Percentiles rank a stretch among this genome's conserved stretches.
Evolutionary conservation across 2,888 invertebrate genomes (phyloP).

Genomic region (Lasioglossum villosulum): DNA sequence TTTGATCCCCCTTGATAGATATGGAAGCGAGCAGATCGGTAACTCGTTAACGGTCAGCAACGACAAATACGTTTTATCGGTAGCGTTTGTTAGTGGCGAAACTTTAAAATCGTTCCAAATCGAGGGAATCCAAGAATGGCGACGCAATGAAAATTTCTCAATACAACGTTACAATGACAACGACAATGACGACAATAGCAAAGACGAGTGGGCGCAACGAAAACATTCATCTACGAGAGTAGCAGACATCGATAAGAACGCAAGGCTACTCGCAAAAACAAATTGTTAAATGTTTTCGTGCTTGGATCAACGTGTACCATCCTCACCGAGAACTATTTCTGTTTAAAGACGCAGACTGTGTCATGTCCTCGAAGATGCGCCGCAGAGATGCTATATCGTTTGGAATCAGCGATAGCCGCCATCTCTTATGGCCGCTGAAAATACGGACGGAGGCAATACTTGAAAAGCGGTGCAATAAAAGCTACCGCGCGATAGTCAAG

Average conservation of each 20-base stretch:
- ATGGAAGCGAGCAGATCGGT: neutral
- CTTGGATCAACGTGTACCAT: slow-evolving; percentile 55
- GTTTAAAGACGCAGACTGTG: slow-evolving; percentile 86
- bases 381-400: slow-evolving; percentile 92
- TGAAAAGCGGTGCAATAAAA: neutral
- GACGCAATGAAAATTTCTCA: neutral
- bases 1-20: no score
- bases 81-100: slow-evolving; percentile 34
- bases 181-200: neutral
- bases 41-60: neutral
- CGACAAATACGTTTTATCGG: neutral
- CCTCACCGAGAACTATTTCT: slow-evolving; percentile 80
- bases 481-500: neutral
- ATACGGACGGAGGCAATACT: slow-evolving; percentile 67
- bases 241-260: neutral
- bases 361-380: slow-evolving; percentile 90
- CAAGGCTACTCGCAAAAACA: neutral
- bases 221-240: slow-evolving; percentile 1
- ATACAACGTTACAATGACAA: neutral
- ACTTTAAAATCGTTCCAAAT: slow-evolving; percentile 6
- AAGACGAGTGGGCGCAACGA: neutral
- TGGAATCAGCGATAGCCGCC: slow-evolving; percentile 93
- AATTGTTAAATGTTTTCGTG: slow-evolving; percentile 38
- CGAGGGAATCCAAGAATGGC: neutral
- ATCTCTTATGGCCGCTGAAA: slow-evolving; percentile 91